Evolutionary conservation across 2,113 vertebrate species (phyloP).

Genomic region (Notarius quadriscutis): DNA sequence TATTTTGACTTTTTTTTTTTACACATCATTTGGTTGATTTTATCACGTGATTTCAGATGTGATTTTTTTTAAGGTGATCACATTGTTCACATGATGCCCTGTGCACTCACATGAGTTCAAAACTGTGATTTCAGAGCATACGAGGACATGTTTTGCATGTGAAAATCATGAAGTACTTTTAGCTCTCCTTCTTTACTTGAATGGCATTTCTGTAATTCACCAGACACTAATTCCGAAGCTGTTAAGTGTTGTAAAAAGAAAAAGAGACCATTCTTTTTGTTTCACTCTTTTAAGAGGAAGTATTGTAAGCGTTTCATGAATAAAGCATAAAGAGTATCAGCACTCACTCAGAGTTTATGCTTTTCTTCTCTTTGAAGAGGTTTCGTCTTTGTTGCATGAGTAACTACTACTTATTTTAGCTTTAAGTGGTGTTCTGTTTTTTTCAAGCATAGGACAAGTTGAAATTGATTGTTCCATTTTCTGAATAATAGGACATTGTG

Average conservation of each 20-base stretch:
- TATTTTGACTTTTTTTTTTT: not conserved
- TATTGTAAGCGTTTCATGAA: slow-evolving; percentile 38
- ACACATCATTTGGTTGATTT: not conserved
- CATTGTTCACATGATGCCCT: not conserved
- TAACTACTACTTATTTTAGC: slow-evolving; percentile 42
- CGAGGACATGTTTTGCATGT: not conserved
- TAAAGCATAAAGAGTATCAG: slow-evolving; percentile 31
- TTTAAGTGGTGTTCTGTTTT: not conserved
- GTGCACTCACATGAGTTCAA: not conserved
- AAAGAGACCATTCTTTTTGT: not conserved
- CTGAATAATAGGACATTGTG: slow-evolving; percentile 30
- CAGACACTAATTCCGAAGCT: not conserved
- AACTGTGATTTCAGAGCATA: not conserved
- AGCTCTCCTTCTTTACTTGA: not conserved
- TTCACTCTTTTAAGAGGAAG: slow-evolving; percentile 25
- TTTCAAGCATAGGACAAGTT: slow-evolving; percentile 4
- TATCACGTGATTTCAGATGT: not conserved
- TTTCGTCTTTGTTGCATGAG: slow-evolving; percentile 37
- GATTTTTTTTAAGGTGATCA: not conserved
- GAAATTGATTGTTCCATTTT: slow-evolving; percentile 31
- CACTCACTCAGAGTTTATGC: slow-evolving; percentile 23
- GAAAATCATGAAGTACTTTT: not conserved
- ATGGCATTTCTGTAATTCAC: not conserved
- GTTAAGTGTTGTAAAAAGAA: not conserved
- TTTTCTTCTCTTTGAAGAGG: slow-evolving; percentile 35